Evolutionary conservation across 2,797 vertebrate genomes (phyloP).

Genomic region (Malurus leucopterus): DNA sequence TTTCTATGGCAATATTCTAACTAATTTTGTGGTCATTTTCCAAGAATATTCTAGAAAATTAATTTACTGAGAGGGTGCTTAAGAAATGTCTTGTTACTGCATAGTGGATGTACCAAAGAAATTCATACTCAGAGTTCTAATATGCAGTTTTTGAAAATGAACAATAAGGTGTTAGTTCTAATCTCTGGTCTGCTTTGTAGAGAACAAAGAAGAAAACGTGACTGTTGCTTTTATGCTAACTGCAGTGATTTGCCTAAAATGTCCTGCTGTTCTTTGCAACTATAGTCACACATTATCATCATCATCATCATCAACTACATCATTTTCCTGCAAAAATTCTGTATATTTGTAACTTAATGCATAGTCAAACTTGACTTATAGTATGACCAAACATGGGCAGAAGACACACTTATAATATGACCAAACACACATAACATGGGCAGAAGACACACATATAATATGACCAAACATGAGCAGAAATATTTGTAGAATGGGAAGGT

Average conservation of each 20-base stretch:
- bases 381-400: neutral
- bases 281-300: neutral
- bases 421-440: neutral
- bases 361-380: neutral
- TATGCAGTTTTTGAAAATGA: constrained; percentile 32
- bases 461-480: neutral
- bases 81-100: constrained; percentile 9
- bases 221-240: neutral
- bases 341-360: neutral
- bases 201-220: neutral
- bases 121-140: neutral
- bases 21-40: constrained; percentile 8
- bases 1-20: constrained; percentile 1
- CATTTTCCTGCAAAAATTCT: neutral
- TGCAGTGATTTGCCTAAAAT: neutral
- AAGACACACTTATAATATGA: neutral
- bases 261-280: neutral
- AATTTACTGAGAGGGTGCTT: constrained; percentile 9
- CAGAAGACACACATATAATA: neutral
- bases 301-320: neutral
- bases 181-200: neutral
- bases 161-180: constrained; percentile 24
- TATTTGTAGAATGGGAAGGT: neutral
- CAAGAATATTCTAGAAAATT: constrained; percentile 17
- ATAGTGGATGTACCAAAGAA: neutral